Evolutionary conservation across 2,888 invertebrate genomes (phyloP).

Genomic region (Hybos culiciformis): DNA sequence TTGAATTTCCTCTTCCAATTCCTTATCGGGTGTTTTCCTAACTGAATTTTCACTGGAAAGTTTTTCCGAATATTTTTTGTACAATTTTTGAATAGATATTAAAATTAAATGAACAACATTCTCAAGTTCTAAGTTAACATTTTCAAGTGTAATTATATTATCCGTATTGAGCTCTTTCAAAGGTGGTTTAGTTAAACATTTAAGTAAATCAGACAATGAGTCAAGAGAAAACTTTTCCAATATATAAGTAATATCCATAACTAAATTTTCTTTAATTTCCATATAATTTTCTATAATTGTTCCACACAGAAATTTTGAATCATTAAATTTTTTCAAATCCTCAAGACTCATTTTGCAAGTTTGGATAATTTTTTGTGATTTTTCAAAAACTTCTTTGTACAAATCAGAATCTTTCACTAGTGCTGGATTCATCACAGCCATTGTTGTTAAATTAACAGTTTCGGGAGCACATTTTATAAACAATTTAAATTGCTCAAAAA

Average conservation of each 20-base stretch:
- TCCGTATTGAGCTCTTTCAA: constrained; percentile 8
- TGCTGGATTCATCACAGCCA: constrained; percentile 14
- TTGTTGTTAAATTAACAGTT: constrained; percentile 23
- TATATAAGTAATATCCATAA: constrained; percentile 5
- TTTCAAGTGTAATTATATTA: constrained; percentile 13
- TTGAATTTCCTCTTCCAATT: constrained; percentile 37
- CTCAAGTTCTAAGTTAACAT: constrained; percentile 34
- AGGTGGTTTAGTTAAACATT: constrained; percentile 6
- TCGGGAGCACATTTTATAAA: constrained; percentile 50
- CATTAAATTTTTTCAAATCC: constrained; percentile 20
- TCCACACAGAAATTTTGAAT: constrained; percentile 24
- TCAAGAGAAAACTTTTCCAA: constrained; percentile 1
- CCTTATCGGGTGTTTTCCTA: constrained; percentile 14
- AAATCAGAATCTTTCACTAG: constrained; percentile 15
- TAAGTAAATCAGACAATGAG: constrained; percentile 21
- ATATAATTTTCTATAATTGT: constrained; percentile 16
- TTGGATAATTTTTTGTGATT: constrained; percentile 18
- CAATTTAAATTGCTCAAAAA: constrained; percentile 53
- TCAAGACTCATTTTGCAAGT: constrained; percentile 18
- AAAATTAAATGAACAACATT: constrained; percentile 40
- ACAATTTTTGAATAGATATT: constrained; percentile 44
- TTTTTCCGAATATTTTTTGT: constrained; percentile 37
- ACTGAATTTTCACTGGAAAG: background rate
- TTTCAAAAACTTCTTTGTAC: constrained; percentile 14
- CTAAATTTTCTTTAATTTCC: constrained; percentile 5